Conservation (phyloP, 2,888 invertebrate species). For the Lampropteryx suffumata region DNA sequence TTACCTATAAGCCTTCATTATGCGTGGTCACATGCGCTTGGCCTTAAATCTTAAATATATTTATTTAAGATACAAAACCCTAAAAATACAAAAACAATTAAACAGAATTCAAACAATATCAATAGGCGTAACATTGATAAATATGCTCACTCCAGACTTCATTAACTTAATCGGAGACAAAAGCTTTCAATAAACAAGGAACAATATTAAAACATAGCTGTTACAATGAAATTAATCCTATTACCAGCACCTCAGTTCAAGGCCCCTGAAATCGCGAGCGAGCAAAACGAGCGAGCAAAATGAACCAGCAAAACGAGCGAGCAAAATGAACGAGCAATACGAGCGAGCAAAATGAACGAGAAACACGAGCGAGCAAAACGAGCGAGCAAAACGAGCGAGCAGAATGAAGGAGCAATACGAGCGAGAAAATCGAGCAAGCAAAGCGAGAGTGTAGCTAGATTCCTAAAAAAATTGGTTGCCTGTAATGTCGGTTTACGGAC, state of each 20-base stretch:
- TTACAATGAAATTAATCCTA: conserved; percentile 15
- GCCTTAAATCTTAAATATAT: too few species aligned
- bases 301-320: too few species aligned
- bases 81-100: too few species aligned
- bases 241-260: conserved; percentile 8
- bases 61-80: too few species aligned
- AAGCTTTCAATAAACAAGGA: conserved; percentile 20
- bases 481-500: too few species aligned
- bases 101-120: background rate
- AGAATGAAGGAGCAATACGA: too few species aligned
- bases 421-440: background rate
- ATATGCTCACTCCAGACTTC: conserved; percentile 8
- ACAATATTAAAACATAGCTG: conserved; percentile 16
- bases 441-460: background rate
- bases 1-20: too few species aligned
- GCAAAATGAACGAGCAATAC: background rate
- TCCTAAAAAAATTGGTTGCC: too few species aligned
- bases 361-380: background rate
- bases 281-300: background rate
- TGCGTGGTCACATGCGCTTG: too few species aligned
- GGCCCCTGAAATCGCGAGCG: background rate
- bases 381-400: too few species aligned
- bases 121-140: background rate
- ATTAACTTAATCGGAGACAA: conserved; percentile 12
- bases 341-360: background rate